Evolutionary conservation across 1,140 invertebrate species (phyloP).

Genomic region (Tribolium castaneum): DNA sequence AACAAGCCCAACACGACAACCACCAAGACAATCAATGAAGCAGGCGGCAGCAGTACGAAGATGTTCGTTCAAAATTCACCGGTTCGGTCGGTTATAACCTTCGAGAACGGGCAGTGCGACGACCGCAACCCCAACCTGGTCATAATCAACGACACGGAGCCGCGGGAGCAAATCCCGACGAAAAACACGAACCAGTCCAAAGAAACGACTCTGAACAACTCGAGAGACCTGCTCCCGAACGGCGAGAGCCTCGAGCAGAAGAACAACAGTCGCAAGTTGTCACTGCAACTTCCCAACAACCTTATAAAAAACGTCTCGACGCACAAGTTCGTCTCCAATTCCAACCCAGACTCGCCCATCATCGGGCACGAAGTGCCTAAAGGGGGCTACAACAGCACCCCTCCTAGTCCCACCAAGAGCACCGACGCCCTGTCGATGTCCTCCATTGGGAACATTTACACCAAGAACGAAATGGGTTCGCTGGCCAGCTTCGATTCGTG

Average conservation of each 20-base stretch:
- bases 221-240: constrained; percentile 46
- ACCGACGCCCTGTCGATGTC: constrained; percentile 70
- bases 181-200: constrained; percentile 57
- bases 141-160: constrained; percentile 72
- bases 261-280: constrained; percentile 80
- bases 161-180: constrained; percentile 14
- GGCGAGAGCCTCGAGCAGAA: constrained; percentile 41
- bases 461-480: constrained; percentile 68
- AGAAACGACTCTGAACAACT: constrained; percentile 56
- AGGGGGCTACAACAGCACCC: constrained; percentile 68
- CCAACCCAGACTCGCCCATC: constrained; percentile 71
- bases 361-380: constrained; percentile 47
- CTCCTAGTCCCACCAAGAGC: constrained; percentile 75
- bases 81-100: constrained; percentile 83
- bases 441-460: constrained; percentile 76
- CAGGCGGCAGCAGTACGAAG: constrained; percentile 79
- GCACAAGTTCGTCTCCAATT: constrained; percentile 70
- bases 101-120: constrained; percentile 80
- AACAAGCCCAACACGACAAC: constrained; percentile 68
- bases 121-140: constrained; percentile 72
- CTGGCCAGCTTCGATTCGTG: constrained; percentile 57
- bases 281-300: constrained; percentile 76
- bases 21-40: constrained; percentile 80
- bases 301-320: constrained; percentile 73
- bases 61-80: constrained; percentile 88